Percentiles rank a stretch among this genome's conserved stretches.
Evolutionary conservation across 2,888 invertebrate genomes (phyloP).

Genomic region (Drosophila lutescens): DNA sequence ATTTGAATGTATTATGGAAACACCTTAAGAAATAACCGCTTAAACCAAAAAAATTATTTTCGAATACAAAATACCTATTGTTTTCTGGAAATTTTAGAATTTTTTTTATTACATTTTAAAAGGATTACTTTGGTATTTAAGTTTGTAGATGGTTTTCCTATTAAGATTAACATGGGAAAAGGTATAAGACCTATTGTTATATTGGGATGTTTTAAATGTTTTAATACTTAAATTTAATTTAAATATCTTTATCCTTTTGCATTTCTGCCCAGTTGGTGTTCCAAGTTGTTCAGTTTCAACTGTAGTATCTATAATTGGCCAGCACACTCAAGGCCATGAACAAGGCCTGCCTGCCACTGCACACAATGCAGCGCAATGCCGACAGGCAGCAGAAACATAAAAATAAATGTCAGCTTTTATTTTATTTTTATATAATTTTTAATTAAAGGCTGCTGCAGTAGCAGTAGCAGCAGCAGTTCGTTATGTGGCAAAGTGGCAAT

Average conservation of each 20-base stretch:
- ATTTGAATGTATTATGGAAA: no score
- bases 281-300: constrained; percentile 13
- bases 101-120: no score
- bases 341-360: constrained; percentile 21
- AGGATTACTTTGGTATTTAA: no score
- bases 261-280: background rate
- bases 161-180: no score
- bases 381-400: constrained; percentile 14
- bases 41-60: no score
- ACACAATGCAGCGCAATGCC: constrained; percentile 17
- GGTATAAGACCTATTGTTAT: no score
- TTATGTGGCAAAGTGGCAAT: constrained; percentile 8
- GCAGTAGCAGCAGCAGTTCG: constrained; percentile 8
- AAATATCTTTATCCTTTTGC: background rate
- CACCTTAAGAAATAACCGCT: no score
- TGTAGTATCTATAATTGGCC: constrained; percentile 28
- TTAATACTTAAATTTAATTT: no score
- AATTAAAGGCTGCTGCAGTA: constrained; percentile 33
- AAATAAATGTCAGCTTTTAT: constrained; percentile 27
- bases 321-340: constrained; percentile 29
- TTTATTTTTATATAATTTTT: constrained; percentile 43
- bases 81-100: no score
- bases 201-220: no score
- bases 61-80: no score
- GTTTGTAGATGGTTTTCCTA: no score